A percentile compares a stretch with the other conserved stretches of the same genome.
These are phyloP conservation scores for Pelochelys cantorii DNA, from an alignment of 2,797 vertebrate genomes.

Conservation along the genomic window DNA sequence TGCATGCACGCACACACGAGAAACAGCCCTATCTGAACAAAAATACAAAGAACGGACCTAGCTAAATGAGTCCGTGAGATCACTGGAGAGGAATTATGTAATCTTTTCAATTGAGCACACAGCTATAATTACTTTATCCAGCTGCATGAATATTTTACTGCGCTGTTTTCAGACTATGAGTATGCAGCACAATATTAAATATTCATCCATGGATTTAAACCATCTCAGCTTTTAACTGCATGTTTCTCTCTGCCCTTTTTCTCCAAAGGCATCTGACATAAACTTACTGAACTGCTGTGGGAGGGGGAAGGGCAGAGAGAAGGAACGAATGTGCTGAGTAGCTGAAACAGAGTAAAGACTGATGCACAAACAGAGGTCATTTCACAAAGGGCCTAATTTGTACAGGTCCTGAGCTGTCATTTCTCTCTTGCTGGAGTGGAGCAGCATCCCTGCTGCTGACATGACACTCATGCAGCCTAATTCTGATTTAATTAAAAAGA, in stretches of 20 bases:
- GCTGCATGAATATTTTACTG: background rate
- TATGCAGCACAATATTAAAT: accelerated
- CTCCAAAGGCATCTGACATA: background rate
- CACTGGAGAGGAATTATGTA: background rate
- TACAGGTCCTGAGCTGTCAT: background rate
- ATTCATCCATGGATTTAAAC: background rate
- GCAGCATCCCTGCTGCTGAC: too few species aligned
- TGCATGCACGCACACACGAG: background rate
- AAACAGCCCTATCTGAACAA: background rate
- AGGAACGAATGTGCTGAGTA: background rate
- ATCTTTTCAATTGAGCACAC: accelerated
- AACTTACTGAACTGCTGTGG: background rate
- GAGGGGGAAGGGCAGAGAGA: background rate
- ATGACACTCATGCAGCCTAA: background rate
- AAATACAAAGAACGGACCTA: accelerated
- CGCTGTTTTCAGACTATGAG: background rate
- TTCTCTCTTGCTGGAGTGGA: background rate
- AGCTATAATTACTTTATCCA: background rate
- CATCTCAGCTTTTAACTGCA: accelerated
- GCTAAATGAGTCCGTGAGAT: accelerated
- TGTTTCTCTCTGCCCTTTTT: background rate
- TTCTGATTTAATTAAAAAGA: background rate
- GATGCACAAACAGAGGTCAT: background rate
- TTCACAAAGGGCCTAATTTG: background rate
- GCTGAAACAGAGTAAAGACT: background rate